Conservation (phyloP, 2,888 invertebrate genomes). For the Caenorhabditis afra region DNA sequence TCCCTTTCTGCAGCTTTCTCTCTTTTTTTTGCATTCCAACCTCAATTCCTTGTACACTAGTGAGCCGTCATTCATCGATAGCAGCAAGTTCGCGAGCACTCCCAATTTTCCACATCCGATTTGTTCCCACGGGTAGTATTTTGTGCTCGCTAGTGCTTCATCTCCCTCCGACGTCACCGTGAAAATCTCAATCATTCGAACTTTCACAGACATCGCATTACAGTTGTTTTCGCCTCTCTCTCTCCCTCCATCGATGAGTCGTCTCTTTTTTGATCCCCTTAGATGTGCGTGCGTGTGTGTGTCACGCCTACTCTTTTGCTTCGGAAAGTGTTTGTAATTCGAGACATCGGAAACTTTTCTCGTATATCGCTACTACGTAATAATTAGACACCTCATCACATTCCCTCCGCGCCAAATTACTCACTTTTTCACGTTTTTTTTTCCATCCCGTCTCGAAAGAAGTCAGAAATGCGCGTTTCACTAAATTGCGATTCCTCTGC, state of each 20-base stretch:
- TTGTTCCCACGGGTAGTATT: not conserved
- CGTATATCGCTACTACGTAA: conserved; percentile 25
- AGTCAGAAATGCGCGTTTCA: conserved; percentile 10
- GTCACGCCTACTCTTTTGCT: conserved; percentile 4
- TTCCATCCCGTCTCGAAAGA: not conserved
- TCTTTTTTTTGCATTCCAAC: not conserved
- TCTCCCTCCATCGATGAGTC: no score
- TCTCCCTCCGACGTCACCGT: not conserved
- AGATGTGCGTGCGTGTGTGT: no score
- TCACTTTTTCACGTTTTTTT: no score
- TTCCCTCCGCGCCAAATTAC: conserved; percentile 1
- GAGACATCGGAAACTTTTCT: conserved; percentile 45
- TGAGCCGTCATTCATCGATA: not conserved
- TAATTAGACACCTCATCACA: conserved; percentile 50
- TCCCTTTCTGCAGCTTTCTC: not conserved
- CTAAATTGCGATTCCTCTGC: conserved; percentile 32
- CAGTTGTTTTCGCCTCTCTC: conserved; percentile 11
- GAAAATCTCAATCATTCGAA: not conserved
- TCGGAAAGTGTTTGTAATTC: conserved; percentile 17
- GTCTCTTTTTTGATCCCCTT: not conserved
- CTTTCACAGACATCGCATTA: not conserved
- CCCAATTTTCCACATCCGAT: not conserved
- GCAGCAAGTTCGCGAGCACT: not conserved
- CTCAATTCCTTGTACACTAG: not conserved
- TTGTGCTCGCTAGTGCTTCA: not conserved